Conservation (phyloP, 2,797 vertebrate genomes). For the Gorsachius magnificus region DNA sequence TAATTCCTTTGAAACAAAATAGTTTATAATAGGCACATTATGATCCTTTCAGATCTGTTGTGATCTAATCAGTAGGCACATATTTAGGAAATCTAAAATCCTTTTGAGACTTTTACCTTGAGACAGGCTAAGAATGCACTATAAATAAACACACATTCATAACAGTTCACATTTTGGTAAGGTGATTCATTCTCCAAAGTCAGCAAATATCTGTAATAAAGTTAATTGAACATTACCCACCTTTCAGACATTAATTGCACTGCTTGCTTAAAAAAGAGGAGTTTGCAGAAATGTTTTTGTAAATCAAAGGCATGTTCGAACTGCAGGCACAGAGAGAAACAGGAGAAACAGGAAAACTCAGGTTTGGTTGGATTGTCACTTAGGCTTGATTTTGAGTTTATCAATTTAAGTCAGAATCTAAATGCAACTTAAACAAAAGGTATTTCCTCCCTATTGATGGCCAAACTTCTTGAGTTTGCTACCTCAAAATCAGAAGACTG, state of each 20-base stretch:
- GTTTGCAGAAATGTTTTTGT: neutral
- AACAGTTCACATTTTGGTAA: neutral
- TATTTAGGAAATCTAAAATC: conserved; percentile 33
- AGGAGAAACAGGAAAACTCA: neutral
- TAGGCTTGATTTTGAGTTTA: neutral
- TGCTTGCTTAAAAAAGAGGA: neutral
- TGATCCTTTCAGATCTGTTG: conserved; percentile 3
- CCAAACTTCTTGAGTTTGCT: neutral
- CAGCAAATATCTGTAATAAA: neutral
- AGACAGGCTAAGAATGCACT: neutral
- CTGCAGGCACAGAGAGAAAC: neutral
- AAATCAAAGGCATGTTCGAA: neutral
- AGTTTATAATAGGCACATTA: conserved; percentile 32
- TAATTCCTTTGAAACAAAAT: conserved; percentile 31
- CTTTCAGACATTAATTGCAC: neutral
- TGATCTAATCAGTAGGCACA: conserved; percentile 6
- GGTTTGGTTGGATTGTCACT: neutral
- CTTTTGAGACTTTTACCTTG: conserved; percentile 23
- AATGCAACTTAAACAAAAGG: neutral
- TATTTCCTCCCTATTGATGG: neutral
- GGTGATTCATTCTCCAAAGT: neutral
- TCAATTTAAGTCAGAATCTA: neutral
- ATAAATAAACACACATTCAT: neutral
- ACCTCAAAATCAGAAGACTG: neutral
- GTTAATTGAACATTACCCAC: neutral